Evolutionary conservation across 2,113 vertebrate species (phyloP).

Genomic region (Andinoacara biseriatus): DNA sequence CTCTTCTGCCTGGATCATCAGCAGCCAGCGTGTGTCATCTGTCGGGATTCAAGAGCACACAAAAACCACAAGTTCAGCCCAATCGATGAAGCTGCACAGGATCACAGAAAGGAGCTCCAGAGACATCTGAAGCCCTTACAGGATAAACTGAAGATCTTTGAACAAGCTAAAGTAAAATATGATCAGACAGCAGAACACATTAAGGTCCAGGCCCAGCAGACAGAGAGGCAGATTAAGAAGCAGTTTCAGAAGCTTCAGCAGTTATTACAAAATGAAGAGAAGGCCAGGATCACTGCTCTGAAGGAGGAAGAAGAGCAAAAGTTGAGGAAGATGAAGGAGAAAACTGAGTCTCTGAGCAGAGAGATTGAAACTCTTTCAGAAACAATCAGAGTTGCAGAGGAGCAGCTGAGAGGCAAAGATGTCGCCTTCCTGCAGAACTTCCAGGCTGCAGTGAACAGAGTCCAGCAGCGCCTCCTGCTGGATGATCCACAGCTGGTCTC

Average conservation of each 20-base stretch:
- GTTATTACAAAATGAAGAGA: conserved; percentile 26
- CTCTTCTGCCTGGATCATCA: no score
- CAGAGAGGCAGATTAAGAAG: conserved; percentile 16
- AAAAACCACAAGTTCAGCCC: no score
- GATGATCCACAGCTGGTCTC: no score
- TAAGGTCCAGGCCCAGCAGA: neutral
- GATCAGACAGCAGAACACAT: neutral
- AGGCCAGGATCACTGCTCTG: conserved; percentile 10
- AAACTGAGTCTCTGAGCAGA: conserved; percentile 1
- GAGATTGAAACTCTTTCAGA: neutral
- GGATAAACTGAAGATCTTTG: no score
- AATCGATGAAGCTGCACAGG: no score
- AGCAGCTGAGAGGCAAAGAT: neutral
- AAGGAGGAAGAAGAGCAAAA: conserved; percentile 15
- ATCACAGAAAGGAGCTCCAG: no score
- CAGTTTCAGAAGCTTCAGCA: neutral
- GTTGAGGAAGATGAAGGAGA: neutral
- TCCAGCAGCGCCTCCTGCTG: neutral
- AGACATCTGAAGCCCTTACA: no score
- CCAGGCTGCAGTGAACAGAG: neutral
- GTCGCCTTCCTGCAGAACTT: neutral
- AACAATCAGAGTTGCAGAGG: neutral
- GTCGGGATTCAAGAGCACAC: no score
- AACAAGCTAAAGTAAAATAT: neutral
- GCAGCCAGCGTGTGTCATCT: no score